Evolutionary conservation across 1,140 invertebrate genomes (phyloP).

Genomic region (Daktulosphaira vitifoliae): DNA sequence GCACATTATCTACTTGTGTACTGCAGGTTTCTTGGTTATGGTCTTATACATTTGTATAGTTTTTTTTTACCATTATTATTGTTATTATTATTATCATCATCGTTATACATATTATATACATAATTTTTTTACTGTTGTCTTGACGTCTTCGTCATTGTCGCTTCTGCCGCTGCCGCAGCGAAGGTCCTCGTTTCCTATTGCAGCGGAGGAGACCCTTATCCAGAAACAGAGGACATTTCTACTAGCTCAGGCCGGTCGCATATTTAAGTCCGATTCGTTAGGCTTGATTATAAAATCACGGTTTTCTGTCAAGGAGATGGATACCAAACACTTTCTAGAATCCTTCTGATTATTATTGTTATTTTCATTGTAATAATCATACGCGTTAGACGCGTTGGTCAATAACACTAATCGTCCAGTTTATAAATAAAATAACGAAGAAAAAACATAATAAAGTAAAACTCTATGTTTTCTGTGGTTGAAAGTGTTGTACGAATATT

Average conservation of each 20-base stretch:
- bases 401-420: too few species aligned
- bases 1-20: constrained; percentile 17
- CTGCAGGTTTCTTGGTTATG: constrained; percentile 9
- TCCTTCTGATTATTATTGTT: background rate
- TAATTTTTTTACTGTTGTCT: background rate
- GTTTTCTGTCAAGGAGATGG: constrained; percentile 26
- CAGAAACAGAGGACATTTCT: constrained; percentile 25
- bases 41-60: constrained; percentile 11
- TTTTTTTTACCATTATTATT: constrained; percentile 24
- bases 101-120: too few species aligned
- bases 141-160: background rate
- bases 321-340: constrained; percentile 5
- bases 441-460: too few species aligned
- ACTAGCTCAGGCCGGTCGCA: background rate
- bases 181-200: constrained; percentile 10
- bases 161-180: too few species aligned
- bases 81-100: background rate
- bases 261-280: constrained; percentile 32
- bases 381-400: too few species aligned
- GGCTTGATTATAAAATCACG: constrained; percentile 31
- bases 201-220: constrained; percentile 10
- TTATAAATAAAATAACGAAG: too few species aligned
- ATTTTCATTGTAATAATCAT: too few species aligned
- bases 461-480: too few species aligned
- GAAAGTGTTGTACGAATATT: too few species aligned